Evolutionary conservation across 2,113 vertebrate genomes (phyloP).

Genomic region (Nyctibius bracteatus): DNA sequence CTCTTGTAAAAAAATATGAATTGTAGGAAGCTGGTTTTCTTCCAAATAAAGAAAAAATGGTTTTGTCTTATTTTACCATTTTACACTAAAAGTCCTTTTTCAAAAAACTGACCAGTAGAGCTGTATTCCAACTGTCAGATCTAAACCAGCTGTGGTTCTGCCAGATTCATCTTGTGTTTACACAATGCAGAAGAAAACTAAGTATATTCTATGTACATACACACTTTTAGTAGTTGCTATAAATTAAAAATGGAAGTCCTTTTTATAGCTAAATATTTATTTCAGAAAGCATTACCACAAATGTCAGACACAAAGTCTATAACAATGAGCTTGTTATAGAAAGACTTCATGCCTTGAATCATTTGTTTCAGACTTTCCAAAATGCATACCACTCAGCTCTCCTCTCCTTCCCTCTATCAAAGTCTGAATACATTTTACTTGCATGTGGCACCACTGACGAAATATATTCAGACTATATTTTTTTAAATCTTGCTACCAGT

Average conservation of each 20-base stretch:
- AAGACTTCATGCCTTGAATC: not conserved
- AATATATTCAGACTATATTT: not conserved
- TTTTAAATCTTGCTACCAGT: not conserved
- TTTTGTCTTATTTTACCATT: not conserved
- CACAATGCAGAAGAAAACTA: not conserved
- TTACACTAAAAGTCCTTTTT: not conserved
- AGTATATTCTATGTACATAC: not conserved
- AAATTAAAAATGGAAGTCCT: conserved; percentile 1
- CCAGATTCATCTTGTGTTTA: not conserved
- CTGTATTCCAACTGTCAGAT: not conserved
- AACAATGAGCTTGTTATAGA: conserved; percentile 8
- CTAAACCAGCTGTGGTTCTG: not conserved
- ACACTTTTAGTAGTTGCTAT: not conserved
- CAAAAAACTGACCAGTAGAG: not conserved
- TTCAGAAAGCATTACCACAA: not conserved
- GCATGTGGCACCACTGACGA: not conserved
- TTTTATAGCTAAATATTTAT: conserved; percentile 38
- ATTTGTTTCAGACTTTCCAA: not conserved
- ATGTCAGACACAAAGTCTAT: not conserved
- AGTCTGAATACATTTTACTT: not conserved
- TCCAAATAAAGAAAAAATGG: not conserved
- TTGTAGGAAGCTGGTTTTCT: not conserved
- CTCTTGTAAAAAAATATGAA: not conserved
- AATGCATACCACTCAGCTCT: not conserved
- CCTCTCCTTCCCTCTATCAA: not conserved